Percentiles rank a stretch among this genome's conserved stretches.
These are phyloP conservation scores for Galeopterus variegatus DNA, from an alignment of 2,113 vertebrate species.

Conservation along the genomic window DNA sequence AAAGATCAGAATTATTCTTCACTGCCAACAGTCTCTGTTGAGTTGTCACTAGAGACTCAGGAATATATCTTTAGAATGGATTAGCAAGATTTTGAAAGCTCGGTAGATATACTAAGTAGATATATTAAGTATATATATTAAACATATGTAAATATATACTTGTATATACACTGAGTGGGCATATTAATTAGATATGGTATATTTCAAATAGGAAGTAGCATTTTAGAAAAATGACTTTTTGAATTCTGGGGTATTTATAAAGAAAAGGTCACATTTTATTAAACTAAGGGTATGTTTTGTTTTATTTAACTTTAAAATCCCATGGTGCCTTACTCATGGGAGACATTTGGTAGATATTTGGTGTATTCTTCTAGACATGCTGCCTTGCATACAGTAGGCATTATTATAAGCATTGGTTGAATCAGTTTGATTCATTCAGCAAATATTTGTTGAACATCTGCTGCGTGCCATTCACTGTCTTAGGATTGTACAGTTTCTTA, in stretches of 20 bases:
- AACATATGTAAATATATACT: neutral
- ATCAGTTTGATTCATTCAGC: slow-evolving; percentile 30
- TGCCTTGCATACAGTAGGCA: slow-evolving; percentile 7
- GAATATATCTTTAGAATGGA: slow-evolving; percentile 67
- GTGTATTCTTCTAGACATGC: neutral
- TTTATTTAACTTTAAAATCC: slow-evolving; percentile 66
- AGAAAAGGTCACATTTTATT: slow-evolving; percentile 46
- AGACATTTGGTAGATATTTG: slow-evolving; percentile 25
- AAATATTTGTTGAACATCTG: slow-evolving; percentile 33
- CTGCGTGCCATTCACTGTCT: neutral
- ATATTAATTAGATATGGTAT: slow-evolving; percentile 11
- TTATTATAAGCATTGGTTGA: slow-evolving; percentile 42
- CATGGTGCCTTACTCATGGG: neutral
- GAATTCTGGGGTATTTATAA: slow-evolving; percentile 35
- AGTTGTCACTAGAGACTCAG: slow-evolving; percentile 23
- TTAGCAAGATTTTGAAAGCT: slow-evolving; percentile 70
- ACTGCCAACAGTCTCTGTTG: slow-evolving; percentile 39
- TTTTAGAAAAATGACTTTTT: slow-evolving; percentile 61
- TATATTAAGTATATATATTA: slow-evolving; percentile 19
- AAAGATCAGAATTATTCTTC: slow-evolving; percentile 72
- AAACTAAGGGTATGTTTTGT: slow-evolving; percentile 8
- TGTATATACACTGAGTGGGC: neutral
- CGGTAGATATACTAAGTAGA: neutral
- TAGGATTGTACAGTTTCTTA: slow-evolving; percentile 20
- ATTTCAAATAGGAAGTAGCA: slow-evolving; percentile 61